Evolutionary conservation across 1,140 invertebrate species (phyloP).

Genomic region (Zeugodacus cucurbitae): DNA sequence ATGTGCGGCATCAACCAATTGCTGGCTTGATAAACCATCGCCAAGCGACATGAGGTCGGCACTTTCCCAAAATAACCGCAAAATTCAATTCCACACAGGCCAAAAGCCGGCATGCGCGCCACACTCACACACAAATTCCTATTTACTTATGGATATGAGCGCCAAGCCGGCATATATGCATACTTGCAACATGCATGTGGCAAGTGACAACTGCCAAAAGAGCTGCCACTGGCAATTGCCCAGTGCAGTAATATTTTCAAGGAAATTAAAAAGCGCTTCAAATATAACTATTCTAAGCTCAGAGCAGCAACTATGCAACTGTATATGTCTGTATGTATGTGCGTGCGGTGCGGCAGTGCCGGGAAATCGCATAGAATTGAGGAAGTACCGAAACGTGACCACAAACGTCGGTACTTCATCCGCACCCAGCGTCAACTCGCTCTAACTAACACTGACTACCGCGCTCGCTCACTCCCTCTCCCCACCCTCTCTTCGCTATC

Average conservation of each 20-base stretch:
- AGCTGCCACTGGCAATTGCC: slow-evolving; percentile 33
- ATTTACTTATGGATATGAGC: background rate
- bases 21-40: background rate
- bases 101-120: background rate
- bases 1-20: background rate
- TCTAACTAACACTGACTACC: background rate
- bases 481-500: background rate
- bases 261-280: slow-evolving; percentile 31
- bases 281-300: background rate
- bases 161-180: background rate
- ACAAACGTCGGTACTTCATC: background rate
- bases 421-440: background rate
- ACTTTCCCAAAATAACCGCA: background rate
- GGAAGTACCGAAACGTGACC: slow-evolving; percentile 24
- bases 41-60: background rate
- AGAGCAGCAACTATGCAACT: background rate
- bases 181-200: background rate
- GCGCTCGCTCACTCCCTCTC: background rate
- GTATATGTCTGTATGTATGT: background rate
- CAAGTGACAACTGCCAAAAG: slow-evolving; percentile 32
- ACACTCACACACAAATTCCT: background rate
- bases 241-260: slow-evolving; percentile 24
- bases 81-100: slow-evolving; percentile 31
- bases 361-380: slow-evolving; percentile 1
- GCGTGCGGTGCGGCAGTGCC: background rate